Base-by-base conservation (phyloP, 2,113 vertebrate species). In the Australoheros scitulus region DNA sequence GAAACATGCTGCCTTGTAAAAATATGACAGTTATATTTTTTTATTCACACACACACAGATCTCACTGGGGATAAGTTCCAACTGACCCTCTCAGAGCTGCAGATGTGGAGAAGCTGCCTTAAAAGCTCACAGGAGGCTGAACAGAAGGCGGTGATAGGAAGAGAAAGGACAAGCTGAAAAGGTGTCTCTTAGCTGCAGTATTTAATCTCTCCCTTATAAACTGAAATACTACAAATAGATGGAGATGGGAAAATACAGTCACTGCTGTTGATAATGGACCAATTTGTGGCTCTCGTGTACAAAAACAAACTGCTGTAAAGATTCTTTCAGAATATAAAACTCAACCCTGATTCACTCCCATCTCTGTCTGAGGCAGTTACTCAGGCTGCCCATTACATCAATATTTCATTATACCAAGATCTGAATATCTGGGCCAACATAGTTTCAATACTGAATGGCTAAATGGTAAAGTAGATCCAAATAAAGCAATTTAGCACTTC, bases 331-430 rank as follows among this genome's bases (percentile, higher is more conserved):
- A 58, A 43, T 61, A 41, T 7, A 15, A 82, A 81, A 70, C 26
- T 64, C 9, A 90, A 82, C 14, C 29, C 34, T 57, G 29, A 76
- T 58, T 81, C 55, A 55, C 74, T 84, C 58, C 79, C 80, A 77
- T 84, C 61, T 89, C 50, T 79, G 65, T 89, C 29, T 61, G 68
- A 64, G 58, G 43, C 82, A 75, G 86, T 91, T 81, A 79, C 61
- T 80, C 13, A 10, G 70, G 74, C 74, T 83, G 80, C 83, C 52
- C 72, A 80, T 55, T 59, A 47, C 85, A 89, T 91, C 38, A 87
- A 92, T 85, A 89, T 83, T 88, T 68, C 77, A 87, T 85, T 41
- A 86, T 5, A 58, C 10, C n/a, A 50, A 80, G 68, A 82, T 80
- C 76, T 77, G 38, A 80, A 87, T 89, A 61, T 76, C 50, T 32